Evolutionary conservation across 2,113 vertebrate genomes (phyloP).

Genomic region (Chlorodrepanis virens): DNA sequence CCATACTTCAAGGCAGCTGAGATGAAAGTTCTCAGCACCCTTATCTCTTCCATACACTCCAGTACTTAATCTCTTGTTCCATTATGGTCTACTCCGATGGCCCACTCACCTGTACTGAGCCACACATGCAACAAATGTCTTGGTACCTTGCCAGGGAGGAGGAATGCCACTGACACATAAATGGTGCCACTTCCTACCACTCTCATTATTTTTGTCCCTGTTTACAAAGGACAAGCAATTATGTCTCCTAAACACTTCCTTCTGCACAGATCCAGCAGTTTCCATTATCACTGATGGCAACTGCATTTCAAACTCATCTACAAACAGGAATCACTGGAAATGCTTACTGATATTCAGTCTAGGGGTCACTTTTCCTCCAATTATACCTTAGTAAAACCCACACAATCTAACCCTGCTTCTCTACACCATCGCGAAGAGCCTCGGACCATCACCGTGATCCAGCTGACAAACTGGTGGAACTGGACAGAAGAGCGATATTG

Average conservation of each 20-base stretch:
- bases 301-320: not conserved
- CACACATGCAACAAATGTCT: not conserved
- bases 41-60: not conserved
- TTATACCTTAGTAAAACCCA: not conserved
- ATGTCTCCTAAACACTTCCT: not conserved
- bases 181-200: not conserved
- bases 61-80: not conserved
- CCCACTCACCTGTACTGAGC: not conserved
- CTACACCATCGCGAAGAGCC: not conserved
- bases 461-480: not conserved
- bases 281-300: not conserved
- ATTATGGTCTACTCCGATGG: not conserved
- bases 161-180: not conserved
- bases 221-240: not conserved
- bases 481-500: accelerated
- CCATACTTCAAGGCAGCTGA: not conserved
- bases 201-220: not conserved
- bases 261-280: not conserved
- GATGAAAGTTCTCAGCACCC: not conserved
- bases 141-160: not conserved
- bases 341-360: not conserved
- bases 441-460: not conserved
- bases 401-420: not conserved
- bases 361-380: not conserved
- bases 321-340: not conserved